Conservation (phyloP, 2,888 invertebrate species). For the Cosmia trapezina region DNA sequence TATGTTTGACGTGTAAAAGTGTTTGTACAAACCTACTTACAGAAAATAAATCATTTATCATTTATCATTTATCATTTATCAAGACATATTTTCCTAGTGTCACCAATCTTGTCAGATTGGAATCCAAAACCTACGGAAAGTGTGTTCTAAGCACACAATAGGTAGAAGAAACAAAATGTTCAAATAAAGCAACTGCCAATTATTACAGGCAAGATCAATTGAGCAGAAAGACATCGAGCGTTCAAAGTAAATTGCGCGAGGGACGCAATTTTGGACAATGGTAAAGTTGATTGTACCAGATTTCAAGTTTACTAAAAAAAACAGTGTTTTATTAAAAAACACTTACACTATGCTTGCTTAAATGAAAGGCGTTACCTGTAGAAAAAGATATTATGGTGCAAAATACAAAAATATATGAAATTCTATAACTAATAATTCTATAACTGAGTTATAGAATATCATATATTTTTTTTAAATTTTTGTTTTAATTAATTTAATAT, state of each 20-base stretch:
- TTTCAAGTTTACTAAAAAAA: constrained; percentile 13
- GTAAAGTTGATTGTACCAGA: constrained; percentile 26
- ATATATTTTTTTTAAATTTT: too few species aligned
- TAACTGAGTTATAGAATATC: too few species aligned
- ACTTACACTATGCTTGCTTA: neutral
- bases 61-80: too few species aligned
- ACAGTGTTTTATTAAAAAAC: neutral
- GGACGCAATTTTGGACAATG: constrained; percentile 32
- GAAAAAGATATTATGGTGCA: neutral
- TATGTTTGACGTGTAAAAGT: too few species aligned
- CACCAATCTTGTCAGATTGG: neutral
- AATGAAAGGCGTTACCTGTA: neutral
- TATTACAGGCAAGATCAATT: constrained; percentile 33
- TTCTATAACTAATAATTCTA: too few species aligned
- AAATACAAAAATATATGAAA: too few species aligned
- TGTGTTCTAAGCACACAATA: constrained; percentile 16
- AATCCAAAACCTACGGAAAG: constrained; percentile 4
- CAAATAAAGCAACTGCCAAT: constrained; percentile 15
- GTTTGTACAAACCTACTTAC: too few species aligned
- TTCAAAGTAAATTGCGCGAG: constrained; percentile 38
- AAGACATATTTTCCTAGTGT: neutral
- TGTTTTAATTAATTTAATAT: too few species aligned
- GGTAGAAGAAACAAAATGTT: neutral
- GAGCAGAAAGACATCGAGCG: constrained; percentile 35
- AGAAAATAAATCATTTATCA: too few species aligned